Evolutionary conservation across 2,888 invertebrate genomes (phyloP), one percentile per base, ranked within the genome.

Genomic region (Allolobophora icterica): DNA sequence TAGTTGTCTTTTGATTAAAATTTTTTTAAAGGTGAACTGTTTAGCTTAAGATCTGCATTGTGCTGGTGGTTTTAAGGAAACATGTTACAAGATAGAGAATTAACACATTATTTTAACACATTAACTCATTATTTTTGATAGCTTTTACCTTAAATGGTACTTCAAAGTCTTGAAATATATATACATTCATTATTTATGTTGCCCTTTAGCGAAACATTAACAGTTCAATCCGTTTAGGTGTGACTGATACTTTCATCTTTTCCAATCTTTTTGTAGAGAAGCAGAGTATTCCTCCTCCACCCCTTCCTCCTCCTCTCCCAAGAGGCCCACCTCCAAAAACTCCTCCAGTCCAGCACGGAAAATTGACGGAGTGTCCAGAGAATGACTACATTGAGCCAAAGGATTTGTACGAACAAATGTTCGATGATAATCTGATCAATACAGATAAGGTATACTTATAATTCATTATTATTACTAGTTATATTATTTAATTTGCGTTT

Each of bases 371-470:
- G 42, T 30, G 19, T 21, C 33, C 83, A 19, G 90, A 90, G 42
- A 84, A 84, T n/a, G 90, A 84, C 40, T 90, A 90, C 84, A 83
- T 90, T 30, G 90, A 90, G n/a, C 90, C 90, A 13, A 84, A 90
- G 84, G 35, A 87, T 33, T 34, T 40, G 30, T 90, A 90, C 52
- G 90, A 90, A 17, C 83, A 40, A 24, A 90, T 90, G 90, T 90
- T 90, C 35, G 90, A 90, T 42, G 45, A 89, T 42, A 33, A 33
- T 19, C 45, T 89, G 24, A 34, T 87, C 38, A 21, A 35, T 19
- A 38, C 24, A 38, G n/a, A 87, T 35, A 38, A 34, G 87, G 87
- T 34, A 87, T 35, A 30, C 30, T 84, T 8, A 15, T 40, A 40
- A 19, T 19, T 58, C 4, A 17, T 71, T n/a, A 71, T 11, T 71